Evolutionary conservation across 2,797 vertebrate genomes (phyloP).

Genomic region (Pseudocheirus occidentalis): DNA sequence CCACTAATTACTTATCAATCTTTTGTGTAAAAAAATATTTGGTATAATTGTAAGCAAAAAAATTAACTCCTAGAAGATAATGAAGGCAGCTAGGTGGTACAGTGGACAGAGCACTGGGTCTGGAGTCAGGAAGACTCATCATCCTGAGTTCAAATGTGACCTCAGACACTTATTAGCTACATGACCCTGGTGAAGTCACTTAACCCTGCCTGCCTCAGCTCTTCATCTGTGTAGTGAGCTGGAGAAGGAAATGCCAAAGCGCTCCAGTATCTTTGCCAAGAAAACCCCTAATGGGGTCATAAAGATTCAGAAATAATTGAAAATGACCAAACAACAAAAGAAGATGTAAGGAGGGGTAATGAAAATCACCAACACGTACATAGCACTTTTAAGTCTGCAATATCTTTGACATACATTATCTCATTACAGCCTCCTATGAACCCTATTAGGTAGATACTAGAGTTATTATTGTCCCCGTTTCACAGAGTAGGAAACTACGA

Average conservation of each 20-base stretch:
- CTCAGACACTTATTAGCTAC: neutral
- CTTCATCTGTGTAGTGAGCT: neutral
- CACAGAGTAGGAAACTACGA: neutral
- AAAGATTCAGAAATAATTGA: neutral
- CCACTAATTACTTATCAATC: neutral
- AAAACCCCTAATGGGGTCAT: neutral
- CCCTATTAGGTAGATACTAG: neutral
- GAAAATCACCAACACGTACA: neutral
- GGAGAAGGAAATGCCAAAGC: neutral
- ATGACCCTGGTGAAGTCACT: neutral
- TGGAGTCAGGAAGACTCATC: neutral
- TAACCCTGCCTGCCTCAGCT: neutral
- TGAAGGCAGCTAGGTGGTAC: neutral
- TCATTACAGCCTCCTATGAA: neutral
- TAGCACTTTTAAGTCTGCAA: neutral
- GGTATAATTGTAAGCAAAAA: neutral
- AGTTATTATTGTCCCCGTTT: neutral
- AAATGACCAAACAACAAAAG: neutral
- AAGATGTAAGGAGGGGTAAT: neutral
- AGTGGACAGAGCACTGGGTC: neutral
- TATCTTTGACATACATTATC: neutral
- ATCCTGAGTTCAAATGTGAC: neutral
- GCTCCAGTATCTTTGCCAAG: neutral
- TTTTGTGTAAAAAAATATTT: slow-evolving; percentile 12
- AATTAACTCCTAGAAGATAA: neutral